Base-by-base conservation (phyloP, 2,888 invertebrate species). In the Caenorhabditis zanzibari region DNA sequence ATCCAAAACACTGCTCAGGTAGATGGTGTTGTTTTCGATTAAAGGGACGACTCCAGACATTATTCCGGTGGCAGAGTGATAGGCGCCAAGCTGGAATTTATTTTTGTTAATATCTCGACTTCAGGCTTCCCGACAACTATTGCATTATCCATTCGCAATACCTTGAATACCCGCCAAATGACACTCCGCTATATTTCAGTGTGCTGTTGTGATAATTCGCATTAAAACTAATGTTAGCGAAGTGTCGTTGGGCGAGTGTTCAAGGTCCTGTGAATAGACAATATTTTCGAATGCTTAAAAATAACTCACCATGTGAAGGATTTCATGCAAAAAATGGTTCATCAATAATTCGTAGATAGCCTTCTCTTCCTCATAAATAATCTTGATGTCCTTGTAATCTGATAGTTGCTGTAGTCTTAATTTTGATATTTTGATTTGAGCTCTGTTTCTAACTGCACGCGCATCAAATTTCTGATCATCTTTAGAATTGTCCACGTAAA, bases 1-100 rank as follows among this genome's bases (percentile, higher is more conserved):
- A 19, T 73, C 73, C 26, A 73, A 3, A 1, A 26, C 10, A 7
- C 16, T 24, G 5, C 12, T n/a, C 26, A 73, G 16, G 2, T n/a
- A n/a, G 35, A 52, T 52, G 9, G n/a, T 12, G n/a, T 41, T n/a
- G 6, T 63, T 35, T 2, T 63, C 26, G 41, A 73, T 52, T 6
- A 73, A 19, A 0, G 32, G 5, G 26, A 63, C 38, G 0, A 38
- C 52, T 35, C 73, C 73, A 0, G 73, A 73, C 73, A 73, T 73
- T 24, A 73, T 35, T 38, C 73, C 73, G 9, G 10, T 14, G 3
- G 35, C 12, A 0, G 49, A 12, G 19, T 73, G 73, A 16, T 12
- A 73, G 1, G 61, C 61, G 16, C 74, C 74, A 28, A 74, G 35
- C 74, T 74, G 41, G 24, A 63, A 59, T n/a, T 14, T 38, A 47